Evolutionary conservation across 2,888 invertebrate genomes (phyloP), one percentile per base, ranked within the genome.

Genomic region (Morpho deidamia): DNA sequence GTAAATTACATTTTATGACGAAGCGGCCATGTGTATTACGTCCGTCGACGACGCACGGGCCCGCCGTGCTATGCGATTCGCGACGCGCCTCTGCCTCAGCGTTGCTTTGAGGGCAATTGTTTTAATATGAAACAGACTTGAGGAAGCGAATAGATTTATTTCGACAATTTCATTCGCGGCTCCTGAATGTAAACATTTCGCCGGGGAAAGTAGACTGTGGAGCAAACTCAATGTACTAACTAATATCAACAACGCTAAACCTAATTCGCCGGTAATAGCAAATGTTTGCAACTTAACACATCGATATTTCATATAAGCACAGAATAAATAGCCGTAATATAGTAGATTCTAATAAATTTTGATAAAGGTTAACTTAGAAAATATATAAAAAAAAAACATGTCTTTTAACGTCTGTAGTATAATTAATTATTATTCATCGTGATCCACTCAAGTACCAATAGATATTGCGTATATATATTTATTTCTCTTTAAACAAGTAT

Each of bases 1-100:
- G 76, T 81, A 81, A 81, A 83, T 85, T 77, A 77, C 67, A 69
- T 78, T 85, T 82, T 83, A 86, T 83, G 83, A 83, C 76, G 75
- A 68, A 64, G 69, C 55, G 68, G 86, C 85, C 86, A 86, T 85
- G 83, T 86, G 86, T 66, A 57, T 60, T 65, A 57, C 70, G 76
- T 85, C 80, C 68, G 72, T 85, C 82, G 70, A 60, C 77, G 63
- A 59, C 54, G 52, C 55, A 51, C 53, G 53, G 56, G 33, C 44
- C 51, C 50, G 51, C 44, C n/a, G n/a, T n/a, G 55, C 58, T 48
- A 56, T 43, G 50, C 55, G 58, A 60, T 66, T 61, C 60, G 60
- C 62, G 61, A 62, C 56, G 48, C 12, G 53, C 54, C 52, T 58
- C 51, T 54, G 56, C 57, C 48, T 55, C 55, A 42, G 38, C 58